Base-by-base conservation (phyloP, 2,888 invertebrate species). In the Drosophila robusta region DNA sequence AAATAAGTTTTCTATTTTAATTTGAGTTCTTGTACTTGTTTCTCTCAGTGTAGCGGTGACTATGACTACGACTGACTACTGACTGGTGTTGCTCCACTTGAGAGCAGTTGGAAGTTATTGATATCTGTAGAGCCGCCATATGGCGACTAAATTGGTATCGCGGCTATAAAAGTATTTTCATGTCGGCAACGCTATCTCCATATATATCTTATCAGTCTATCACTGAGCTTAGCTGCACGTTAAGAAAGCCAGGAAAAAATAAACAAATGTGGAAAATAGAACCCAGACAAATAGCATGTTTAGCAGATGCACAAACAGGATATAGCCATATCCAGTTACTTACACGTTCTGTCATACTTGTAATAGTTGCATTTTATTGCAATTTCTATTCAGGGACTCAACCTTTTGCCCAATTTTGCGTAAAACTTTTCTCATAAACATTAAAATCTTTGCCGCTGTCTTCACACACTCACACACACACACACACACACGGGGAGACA, bases 371-470 rank as follows among this genome's bases (percentile, higher is more conserved):
- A 56, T 62, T 80, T 78, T 71, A 77, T 75, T 60, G 71, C 64
- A 57, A 51, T 68, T 60, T 36, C 42, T 32, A 29, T 29, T 29
- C 29, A 29, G 29, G 8, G 9, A 9, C 3, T 9, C 9, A 29
- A 9, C 36, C 42, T 57, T 81, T 75, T 85, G 74, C 64, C 77
- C 75, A 78, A 78, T 74, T 81, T 71, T 14, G 51, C 7, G 49
- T n/a, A 56, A 88, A 89, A 90, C 79, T 90, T 90, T 90, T 82
- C 81, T 49, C 82, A 90, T 90, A 88, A 90, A 89, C 87, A 84
- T 89, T 87, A 89, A 89, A 87, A 83, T 87, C 81, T 89, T 87
- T 86, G 55, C 56, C 55, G 47, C 67, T 63, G 73, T 74, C 73
- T 65, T 73, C 22, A 50, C 50, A 46, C 42, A 32, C 56, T 49